Evolutionary conservation across 2,113 vertebrate genomes (phyloP).

Genomic region (Sapayoa aenigma): DNA sequence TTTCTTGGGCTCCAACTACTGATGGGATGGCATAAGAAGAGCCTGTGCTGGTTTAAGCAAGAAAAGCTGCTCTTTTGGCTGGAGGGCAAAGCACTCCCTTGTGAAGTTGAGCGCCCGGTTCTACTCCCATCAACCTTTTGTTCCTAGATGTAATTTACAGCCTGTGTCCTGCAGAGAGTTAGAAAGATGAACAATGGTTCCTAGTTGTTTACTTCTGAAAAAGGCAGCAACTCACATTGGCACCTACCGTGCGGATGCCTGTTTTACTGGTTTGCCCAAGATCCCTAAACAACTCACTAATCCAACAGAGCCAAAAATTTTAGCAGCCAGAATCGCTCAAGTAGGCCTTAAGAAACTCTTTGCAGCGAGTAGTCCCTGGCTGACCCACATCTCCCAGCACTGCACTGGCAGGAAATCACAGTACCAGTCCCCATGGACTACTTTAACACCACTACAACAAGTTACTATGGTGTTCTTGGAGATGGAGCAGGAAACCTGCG

Average conservation of each 20-base stretch:
- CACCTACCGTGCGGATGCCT: background rate
- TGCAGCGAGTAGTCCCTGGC: background rate
- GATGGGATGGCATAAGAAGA: background rate
- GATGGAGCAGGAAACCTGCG: background rate
- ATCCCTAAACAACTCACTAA: slow-evolving; percentile 1
- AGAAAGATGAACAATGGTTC: slow-evolving; percentile 51
- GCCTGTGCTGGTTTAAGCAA: slow-evolving; percentile 10
- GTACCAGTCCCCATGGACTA: background rate
- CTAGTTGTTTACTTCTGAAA: slow-evolving; percentile 44
- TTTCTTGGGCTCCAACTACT: background rate
- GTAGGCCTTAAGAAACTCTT: background rate
- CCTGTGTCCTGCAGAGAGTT: slow-evolving; percentile 37
- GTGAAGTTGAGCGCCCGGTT: slow-evolving; percentile 46
- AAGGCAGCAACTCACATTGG: slow-evolving; percentile 31
- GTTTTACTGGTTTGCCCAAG: slow-evolving; percentile 54
- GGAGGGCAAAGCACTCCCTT: slow-evolving; percentile 50
- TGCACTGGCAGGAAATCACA: background rate
- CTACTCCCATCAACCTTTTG: slow-evolving; percentile 51
- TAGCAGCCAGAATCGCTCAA: background rate
- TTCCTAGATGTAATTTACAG: slow-evolving; percentile 61
- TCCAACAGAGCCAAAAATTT: background rate
- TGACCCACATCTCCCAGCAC: background rate
- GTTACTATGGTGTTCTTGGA: rapidly evolving
- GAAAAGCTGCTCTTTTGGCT: slow-evolving; percentile 49
- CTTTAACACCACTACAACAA: background rate